Evolutionary conservation across 2,797 vertebrate genomes (phyloP), one percentile per base, ranked within the genome.

Genomic region (Schizopygopsis malacanthus): DNA sequence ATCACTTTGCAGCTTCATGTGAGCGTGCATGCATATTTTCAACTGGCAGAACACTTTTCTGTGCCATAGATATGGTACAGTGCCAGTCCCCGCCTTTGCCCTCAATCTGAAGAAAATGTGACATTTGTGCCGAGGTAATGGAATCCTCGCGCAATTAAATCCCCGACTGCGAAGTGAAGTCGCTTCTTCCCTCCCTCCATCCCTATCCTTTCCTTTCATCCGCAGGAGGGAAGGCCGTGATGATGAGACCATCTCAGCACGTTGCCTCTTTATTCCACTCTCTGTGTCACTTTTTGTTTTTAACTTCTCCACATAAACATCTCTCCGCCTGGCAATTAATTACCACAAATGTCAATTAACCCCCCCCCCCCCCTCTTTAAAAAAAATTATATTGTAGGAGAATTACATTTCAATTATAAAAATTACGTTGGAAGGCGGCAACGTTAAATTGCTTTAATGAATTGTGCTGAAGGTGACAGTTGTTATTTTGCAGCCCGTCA

Each of bases 71-170:
- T 95, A 96, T 98, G 96, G 96, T 95, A 89, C 88, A 89, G 92
- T 96, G 94, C 95, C 95, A 94, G 96, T 95, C 94, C 95, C 94
- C 94, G 95, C 94, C 92, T 84, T 92, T 97, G 95, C 94, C 95
- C 95, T 96, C 96, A 96, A 97, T 97, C 95, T 96, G 95, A 96
- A 97, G 96, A 96, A 96, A 98, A 96, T 94, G 94, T 97, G 97
- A 96, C 97, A 97, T 97, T 98, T 97, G 96, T 93, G 90, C 95
- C 93, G 95, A 96, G 94, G 96, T 97, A 97, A 98, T 98, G 96
- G 96, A 97, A 97, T 98, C 95, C 95, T 94, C 94, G 93, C 95
- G 95, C 96, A 97, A 96, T 95, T 94, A 94, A 96, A 97, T 95
- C 96, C 93, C 96, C 94, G 94, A 94, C 94, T 96, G 94, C 94